phyloP scores from a whole-genome alignment of 1,140 invertebrate species.

The Pogonomyrmex californicus region DNA sequence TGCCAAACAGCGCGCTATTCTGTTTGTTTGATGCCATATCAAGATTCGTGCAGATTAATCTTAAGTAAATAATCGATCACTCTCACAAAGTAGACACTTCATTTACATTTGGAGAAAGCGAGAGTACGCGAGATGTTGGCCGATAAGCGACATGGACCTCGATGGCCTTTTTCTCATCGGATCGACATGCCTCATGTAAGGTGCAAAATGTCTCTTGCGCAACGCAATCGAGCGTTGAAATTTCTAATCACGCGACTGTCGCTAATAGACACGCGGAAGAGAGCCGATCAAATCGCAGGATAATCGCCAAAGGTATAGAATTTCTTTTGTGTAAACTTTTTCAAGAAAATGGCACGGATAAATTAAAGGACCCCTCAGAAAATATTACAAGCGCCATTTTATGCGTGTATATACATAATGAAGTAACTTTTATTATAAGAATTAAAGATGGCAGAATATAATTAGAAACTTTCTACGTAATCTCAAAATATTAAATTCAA shows the following conservation, averaged over 20 bases:
- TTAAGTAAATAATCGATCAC: conserved; percentile 54
- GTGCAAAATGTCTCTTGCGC: conserved; percentile 64
- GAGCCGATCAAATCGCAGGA: neutral
- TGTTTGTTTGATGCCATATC: neutral
- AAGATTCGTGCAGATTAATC: neutral
- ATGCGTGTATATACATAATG: neutral
- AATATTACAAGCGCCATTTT: neutral
- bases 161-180: conserved; percentile 40
- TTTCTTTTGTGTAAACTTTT: neutral
- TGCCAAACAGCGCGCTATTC: neutral
- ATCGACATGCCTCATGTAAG: neutral
- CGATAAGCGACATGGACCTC: conserved; percentile 18
- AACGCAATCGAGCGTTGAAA: conserved; percentile 53
- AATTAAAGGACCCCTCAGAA: neutral
- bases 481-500: neutral
- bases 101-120: conserved; percentile 74
- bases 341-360: conserved; percentile 1
- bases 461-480: neutral
- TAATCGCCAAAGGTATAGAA: neutral
- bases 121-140: conserved; percentile 24
- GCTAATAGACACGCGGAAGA: conserved; percentile 38
- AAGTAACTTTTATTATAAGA: conserved; percentile 27
- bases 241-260: conserved; percentile 46
- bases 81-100: conserved; percentile 12
- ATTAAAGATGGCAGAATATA: neutral